Conservation (phyloP, 2,888 invertebrate genomes). For the Trachelus troglodyta region DNA sequence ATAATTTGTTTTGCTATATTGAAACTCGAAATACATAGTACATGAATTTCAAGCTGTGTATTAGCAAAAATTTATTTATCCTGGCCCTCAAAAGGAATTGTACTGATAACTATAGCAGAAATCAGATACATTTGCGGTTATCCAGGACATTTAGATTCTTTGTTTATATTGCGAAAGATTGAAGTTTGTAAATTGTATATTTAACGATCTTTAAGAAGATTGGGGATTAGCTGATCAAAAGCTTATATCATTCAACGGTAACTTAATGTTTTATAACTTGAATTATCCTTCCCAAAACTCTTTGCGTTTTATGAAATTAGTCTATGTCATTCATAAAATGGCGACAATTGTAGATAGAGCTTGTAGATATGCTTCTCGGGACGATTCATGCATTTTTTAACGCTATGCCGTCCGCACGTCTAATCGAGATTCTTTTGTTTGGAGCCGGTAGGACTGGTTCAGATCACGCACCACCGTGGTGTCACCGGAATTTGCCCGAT, state of each 20-base stretch:
- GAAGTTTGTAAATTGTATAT: too few species aligned
- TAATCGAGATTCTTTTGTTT: too few species aligned
- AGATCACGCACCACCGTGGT: too few species aligned
- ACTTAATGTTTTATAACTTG: neutral
- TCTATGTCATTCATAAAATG: neutral
- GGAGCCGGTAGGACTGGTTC: too few species aligned
- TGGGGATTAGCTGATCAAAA: too few species aligned
- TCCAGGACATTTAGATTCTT: neutral
- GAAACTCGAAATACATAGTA: constrained; percentile 13
- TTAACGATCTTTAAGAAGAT: too few species aligned
- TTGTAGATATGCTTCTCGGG: neutral
- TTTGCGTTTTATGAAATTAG: neutral
- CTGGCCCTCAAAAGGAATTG: constrained; percentile 5
- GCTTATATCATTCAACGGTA: neutral
- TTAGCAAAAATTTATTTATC: constrained; percentile 12
- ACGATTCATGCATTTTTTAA: neutral
- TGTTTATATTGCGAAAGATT: too few species aligned
- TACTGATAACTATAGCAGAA: constrained; percentile 5
- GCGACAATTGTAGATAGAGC: neutral
- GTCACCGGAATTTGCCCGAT: too few species aligned
- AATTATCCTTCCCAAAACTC: neutral
- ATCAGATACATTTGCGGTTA: neutral
- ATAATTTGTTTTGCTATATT: constrained; percentile 12
- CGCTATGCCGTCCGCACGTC: too few species aligned
- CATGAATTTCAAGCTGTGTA: constrained; percentile 16